Evolutionary conservation across 2,797 vertebrate genomes (phyloP), one percentile per base, ranked within the genome.

Genomic region (Malacoraja senta): DNA sequence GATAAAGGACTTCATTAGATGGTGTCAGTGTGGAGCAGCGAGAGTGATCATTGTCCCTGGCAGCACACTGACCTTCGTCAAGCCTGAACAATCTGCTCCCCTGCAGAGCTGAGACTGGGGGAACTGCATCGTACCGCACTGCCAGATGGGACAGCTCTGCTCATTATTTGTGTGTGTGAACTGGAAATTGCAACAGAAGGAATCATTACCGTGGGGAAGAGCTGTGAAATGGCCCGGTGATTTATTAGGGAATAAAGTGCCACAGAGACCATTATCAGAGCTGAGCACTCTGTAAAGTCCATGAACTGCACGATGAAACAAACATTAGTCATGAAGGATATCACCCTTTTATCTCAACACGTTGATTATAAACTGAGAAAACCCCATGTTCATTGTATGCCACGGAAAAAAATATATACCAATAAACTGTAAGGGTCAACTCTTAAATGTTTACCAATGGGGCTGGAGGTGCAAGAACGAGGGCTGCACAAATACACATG

Each of bases 91-190:
- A 95, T 94, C 94, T 94, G 95, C 95, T 95, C 94, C 35, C 95
- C 95, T 81, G 2, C 94, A 95, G 95, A 91, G 95, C 94, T 94
- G 94, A 95, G 94, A 95, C 38, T 71, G 65, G 38, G 68, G 68
- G 72, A 71, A 91, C 90, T 72, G 90, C 72, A 74, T 95, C 96
- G 94, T 84, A 94, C 95, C 93, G 95, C 95, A 94, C 93, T 95
- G 95, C 96, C 97, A 97, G 97, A 98, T 97, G 97, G 96, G 96
- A 95, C 94, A 93, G 97, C 95, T 97, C 96, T 96, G 96, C 96
- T 97, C 96, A 96, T 97, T 97, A 97, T 97, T 96, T 96, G 96
- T 86, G 94, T 93, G 95, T 95, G 94, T 95, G 95, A 96, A 97
- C 95, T 96, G 95, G 96, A 97, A 97, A 97, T 95, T 96, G 96